Evolutionary conservation across 2,888 invertebrate species (phyloP).

Genomic region (Eilema griseolum): DNA sequence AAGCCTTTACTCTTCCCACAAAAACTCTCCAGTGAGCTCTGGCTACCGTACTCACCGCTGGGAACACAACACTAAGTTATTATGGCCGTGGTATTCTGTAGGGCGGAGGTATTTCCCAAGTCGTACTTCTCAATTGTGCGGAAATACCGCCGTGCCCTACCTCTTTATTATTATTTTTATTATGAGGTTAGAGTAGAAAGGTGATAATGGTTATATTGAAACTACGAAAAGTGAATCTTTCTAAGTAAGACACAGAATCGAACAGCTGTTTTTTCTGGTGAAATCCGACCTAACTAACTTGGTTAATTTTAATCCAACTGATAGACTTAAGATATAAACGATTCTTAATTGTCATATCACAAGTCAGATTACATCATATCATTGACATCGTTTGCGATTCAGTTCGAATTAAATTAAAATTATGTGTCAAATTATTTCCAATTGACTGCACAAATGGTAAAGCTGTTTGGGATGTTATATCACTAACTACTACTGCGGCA

Average conservation of each 20-base stretch:
- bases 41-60: too few relatives aligned
- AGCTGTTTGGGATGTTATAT: not conserved
- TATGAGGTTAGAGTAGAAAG: too few relatives aligned
- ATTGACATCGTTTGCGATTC: not conserved
- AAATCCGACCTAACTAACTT: not conserved
- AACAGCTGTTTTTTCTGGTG: not conserved
- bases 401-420: not conserved
- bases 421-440: not conserved
- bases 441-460: not conserved
- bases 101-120: too few relatives aligned
- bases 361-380: not conserved
- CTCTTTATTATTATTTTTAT: too few relatives aligned
- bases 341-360: not conserved
- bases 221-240: not conserved
- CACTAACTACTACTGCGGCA: not conserved
- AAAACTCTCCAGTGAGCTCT: too few relatives aligned
- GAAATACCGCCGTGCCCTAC: too few relatives aligned
- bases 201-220: not conserved
- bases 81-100: too few relatives aligned
- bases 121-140: too few relatives aligned
- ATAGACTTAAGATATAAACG: not conserved
- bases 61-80: too few relatives aligned
- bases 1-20: too few relatives aligned
- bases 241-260: not conserved
- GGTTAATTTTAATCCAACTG: not conserved